Evolutionary conservation across 2,888 invertebrate genomes (phyloP), one percentile per base, ranked within the genome.

Genomic region (Tanytarsus gracilentus): DNA sequence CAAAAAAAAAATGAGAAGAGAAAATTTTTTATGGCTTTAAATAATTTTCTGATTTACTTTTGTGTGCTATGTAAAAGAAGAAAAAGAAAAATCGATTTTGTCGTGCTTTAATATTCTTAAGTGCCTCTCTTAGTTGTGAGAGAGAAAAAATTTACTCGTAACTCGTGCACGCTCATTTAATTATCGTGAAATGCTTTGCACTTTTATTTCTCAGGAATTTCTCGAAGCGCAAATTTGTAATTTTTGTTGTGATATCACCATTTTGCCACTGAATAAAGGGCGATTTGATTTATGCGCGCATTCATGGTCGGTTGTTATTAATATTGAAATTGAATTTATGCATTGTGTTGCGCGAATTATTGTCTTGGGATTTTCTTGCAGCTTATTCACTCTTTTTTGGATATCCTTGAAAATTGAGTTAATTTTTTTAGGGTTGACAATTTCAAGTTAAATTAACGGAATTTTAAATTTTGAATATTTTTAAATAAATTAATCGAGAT

Each of bases 261-360:
- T 55, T 40, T 27, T 18, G 55, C 55, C 55, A 40, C 55, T 33
- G 39, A 55, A 40, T 14, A 18, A 26, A 14, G n/a, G n/a, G n/a
- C n/a, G 26, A 27, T 14, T 40, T 40, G 27, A 55, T 40, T 40
- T 40, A 40, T 55, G 55, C 11, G 27, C 49, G 27, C 44, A 16
- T 11, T 44, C 44, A 44, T 33, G 2, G 40, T 8, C n/a, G 8
- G 44, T 25, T 51, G 29, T 51, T 51, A 53, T 29, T 36, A 9
- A 30, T 21, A 36, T 33, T 36, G 25, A 53, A 55, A 55, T 55
- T 55, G 55, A 55, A 55, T 55, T 55, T 55, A 53, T 53, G 53
- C 36, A 36, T 53, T 53, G 53, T 53, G 21, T 23, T 23, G 53
- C 36, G 53, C 18, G 36, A 36, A 36, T 36, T 36, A 55, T 26